Base-by-base conservation (phyloP, 2,888 invertebrate genomes). In the Callosobruchus maculatus region DNA sequence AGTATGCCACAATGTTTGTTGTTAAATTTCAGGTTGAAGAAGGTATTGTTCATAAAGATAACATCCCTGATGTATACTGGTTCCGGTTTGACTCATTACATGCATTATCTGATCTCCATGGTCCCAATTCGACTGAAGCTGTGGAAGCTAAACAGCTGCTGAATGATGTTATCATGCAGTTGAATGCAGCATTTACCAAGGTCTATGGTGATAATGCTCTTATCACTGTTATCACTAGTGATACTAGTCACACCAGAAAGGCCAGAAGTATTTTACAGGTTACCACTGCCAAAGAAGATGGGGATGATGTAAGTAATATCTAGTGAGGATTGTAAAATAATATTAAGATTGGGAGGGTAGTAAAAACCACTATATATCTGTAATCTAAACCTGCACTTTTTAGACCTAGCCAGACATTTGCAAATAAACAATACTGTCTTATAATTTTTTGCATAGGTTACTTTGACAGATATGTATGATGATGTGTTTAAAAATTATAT, bases 141-240 rank as follows among this genome's bases (percentile, higher is more conserved):
- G 89, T 90, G 76, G 93, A 93, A 86, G 93, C 93, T 31, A 90
- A 91, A 79, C 87, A 88, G 77, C 83, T 93, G 20, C 84, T 94
- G 22, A 89, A 90, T 86, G 88, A 82, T 67, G 88, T 89, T n/a
- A 85, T 92, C 21, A 82, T 87, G 66, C 88, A 89, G 0, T 82
- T 93, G 22, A 89, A 88, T 72, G 83, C 86, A 18, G 90, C 90
- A 0, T 90, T 91, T 76, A 86, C 85, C 71, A 89, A 90, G 78
- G 89, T 89, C 0, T 92, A 91, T 80, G 88, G 90, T 74, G 90
- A 89, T 0, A 87, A 89, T 13, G 92, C 91, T 26, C 81, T 94
- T 22, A 88, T 94, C 78, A 89, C 91, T 20, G 91, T 90, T 13
- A 89, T 94, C 70, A 89, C 90, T 0, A 93, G 91, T 72, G 92